These are phyloP conservation scores for Darevskia mixta DNA, from an alignment of 2,797 vertebrate species.

Conservation along the genomic window DNA sequence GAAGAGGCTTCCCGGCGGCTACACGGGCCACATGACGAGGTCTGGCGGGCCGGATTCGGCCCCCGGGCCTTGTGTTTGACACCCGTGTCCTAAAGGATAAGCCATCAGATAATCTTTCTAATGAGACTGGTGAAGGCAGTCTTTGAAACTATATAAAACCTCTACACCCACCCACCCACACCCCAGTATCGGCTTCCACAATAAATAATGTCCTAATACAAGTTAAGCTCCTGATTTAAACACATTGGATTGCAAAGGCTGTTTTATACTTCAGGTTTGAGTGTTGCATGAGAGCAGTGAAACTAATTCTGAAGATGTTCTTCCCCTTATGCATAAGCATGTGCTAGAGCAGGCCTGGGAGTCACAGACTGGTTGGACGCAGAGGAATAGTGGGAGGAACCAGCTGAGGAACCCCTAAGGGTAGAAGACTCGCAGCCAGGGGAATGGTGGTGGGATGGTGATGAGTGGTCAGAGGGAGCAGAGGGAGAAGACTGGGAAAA, in stretches of 20 bases:
- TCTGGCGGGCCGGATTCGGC: no score
- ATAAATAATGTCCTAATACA: neutral
- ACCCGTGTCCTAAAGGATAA: fast-evolving
- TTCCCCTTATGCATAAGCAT: neutral
- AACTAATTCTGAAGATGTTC: neutral
- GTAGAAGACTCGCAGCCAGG: no score
- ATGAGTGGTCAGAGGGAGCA: no score
- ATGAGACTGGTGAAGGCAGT: neutral
- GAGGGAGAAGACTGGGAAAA: no score
- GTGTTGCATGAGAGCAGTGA: neutral
- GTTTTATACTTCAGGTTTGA: neutral
- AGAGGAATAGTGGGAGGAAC: no score
- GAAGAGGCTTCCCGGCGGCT: no score
- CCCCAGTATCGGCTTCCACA: neutral
- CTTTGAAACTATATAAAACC: neutral
- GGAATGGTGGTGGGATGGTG: no score
- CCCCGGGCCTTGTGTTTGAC: no score
- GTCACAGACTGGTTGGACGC: no score
- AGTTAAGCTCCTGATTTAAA: constrained; percentile 3
- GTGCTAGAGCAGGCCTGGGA: neutral
- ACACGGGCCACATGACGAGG: no score
- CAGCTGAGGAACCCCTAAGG: no score
- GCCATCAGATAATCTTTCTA: constrained; percentile 4
- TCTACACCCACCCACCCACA: neutral
- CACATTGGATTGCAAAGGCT: neutral